Evolutionary conservation across 2,888 invertebrate genomes (phyloP), one percentile per base, ranked within the genome.

Genomic region (Drosophila sordidula): DNA sequence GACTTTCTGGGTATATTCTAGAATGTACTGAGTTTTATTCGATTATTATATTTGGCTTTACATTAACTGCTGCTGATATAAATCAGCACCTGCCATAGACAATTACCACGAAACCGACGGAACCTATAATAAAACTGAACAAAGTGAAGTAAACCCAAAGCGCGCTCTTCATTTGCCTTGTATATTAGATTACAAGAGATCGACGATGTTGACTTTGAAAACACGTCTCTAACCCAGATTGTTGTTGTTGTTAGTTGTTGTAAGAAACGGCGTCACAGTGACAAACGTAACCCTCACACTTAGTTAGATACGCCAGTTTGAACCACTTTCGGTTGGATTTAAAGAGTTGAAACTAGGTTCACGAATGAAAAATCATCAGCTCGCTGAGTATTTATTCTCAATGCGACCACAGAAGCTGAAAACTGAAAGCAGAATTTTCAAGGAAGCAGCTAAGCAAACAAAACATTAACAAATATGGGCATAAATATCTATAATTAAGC

Each of bases 261-360:
- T 36, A 59, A 70, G 52, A 68, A 42, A 64, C 49, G 58, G 56
- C 41, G n/a, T 41, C 29, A 51, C 50, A 65, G 67, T 67, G 67
- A 75, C 55, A 64, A 41, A 34, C 52, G 59, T 71, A 78, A 67
- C 77, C 84, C 73, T 80, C 80, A 87, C 65, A 82, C 70, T 69
- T 77, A 70, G 75, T 68, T 80, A 69, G 75, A 70, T 66, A 56
- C 50, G 76, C 78, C 68, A 76, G 86, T 73, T 87, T 64, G 78
- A 85, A 75, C 88, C 80, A 88, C 88, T 85, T 85, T 85, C 72
- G 62, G 69, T 83, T 80, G 70, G 84, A 67, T 73, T 47, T 29
- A 58, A 75, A 76, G 75, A 82, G 74, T 67, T 75, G 14, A 63
- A 80, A 65, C 75, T 63, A 68, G 75, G 85, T 70, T 66, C 26